These are phyloP conservation scores for Chrysomela aeneicollis DNA, from an alignment of 2,888 invertebrate genomes.

Conservation along the genomic window DNA sequence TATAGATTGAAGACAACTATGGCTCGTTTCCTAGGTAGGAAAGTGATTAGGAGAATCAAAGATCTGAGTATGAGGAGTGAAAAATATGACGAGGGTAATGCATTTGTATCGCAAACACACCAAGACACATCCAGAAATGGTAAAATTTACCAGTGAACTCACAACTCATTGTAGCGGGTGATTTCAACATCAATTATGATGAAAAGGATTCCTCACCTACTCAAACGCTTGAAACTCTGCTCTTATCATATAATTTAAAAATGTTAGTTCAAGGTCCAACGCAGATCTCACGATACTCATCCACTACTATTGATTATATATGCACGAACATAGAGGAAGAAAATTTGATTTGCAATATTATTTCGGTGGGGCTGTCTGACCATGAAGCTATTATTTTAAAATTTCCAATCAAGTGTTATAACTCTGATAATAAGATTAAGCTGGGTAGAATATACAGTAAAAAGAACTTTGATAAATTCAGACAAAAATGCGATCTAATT, in stretches of 20 bases:
- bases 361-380: too few species aligned
- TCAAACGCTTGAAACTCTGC: constrained; percentile 6
- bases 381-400: neutral
- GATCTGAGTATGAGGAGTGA: neutral
- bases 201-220: neutral
- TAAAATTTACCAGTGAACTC: neutral
- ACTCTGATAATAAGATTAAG: too few species aligned
- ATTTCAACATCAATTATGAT: constrained; percentile 2
- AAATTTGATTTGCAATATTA: too few species aligned
- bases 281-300: neutral
- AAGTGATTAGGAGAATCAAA: neutral
- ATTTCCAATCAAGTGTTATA: neutral
- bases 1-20: neutral
- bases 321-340: constrained; percentile 8
- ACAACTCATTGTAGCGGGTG: neutral
- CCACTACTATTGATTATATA: constrained; percentile 3
- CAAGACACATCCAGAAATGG: neutral
- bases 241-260: constrained; percentile 3
- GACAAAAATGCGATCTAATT: neutral
- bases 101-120: neutral
- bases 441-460: neutral
- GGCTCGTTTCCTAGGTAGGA: neutral
- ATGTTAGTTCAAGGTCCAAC: constrained; percentile 1
- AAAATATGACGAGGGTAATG: neutral
- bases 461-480: neutral